Percentiles rank a stretch among this genome's conserved stretches.
phyloP scores from a whole-genome alignment of 2,888 invertebrate species.

The Boloria euphrosyne region DNA sequence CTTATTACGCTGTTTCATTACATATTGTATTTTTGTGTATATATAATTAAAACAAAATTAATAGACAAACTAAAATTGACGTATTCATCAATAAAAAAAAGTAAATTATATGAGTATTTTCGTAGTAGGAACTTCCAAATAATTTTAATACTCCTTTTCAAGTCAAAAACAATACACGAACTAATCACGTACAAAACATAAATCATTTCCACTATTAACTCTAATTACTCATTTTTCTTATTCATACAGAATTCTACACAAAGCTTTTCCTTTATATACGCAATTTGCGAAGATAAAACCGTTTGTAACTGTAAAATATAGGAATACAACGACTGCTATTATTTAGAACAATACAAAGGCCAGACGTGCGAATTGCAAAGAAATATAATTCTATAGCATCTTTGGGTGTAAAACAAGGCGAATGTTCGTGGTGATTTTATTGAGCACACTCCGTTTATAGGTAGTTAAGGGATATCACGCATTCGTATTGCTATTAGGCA shows the following conservation, averaged over 20 bases:
- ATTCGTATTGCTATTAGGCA: conserved; percentile 7
- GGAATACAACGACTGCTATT: conserved; percentile 1
- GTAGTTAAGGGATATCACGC: conserved; percentile 10
- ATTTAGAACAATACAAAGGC: conserved; percentile 16
- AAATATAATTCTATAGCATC: conserved; percentile 17
- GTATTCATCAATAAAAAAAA: no score
- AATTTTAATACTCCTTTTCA: no score
- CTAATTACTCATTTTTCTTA: conserved; percentile 5
- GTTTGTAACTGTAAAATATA: conserved; percentile 15
- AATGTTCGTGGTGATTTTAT: conserved; percentile 7
- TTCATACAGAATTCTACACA: conserved; percentile 1
- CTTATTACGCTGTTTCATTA: no score
- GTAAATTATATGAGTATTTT: no score
- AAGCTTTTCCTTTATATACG: background rate
- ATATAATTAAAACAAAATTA: no score
- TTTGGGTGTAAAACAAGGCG: conserved; percentile 10
- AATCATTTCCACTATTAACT: conserved; percentile 10
- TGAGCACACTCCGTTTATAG: conserved; percentile 17
- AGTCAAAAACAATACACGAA: background rate
- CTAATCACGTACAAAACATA: background rate
- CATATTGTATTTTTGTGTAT: no score
- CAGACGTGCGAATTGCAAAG: conserved; percentile 18
- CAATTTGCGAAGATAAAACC: conserved; percentile 16
- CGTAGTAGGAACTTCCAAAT: no score
- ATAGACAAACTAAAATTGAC: no score